Base-by-base conservation (phyloP, 2,888 invertebrate genomes). In the Anaspis maculata region DNA sequence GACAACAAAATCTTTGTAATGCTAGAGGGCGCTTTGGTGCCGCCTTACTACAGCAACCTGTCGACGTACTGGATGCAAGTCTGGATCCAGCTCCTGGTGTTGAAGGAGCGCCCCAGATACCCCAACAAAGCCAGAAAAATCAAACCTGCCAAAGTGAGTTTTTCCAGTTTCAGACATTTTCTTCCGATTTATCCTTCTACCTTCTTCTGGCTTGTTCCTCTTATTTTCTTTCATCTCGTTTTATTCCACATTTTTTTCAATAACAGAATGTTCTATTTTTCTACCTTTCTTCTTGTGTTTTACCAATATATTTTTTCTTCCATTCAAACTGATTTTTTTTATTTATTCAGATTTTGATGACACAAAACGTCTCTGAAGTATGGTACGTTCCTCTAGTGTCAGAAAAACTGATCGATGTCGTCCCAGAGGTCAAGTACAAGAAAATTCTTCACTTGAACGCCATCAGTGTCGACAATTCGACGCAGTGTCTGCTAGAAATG, bases 301-400 rank as follows among this genome's bases (percentile, higher is more conserved):
- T n/a, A n/a, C n/a, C n/a, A n/a, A n/a, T n/a, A n/a, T n/a, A n/a
- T n/a, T n/a, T n/a, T n/a, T n/a, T n/a, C n/a, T n/a, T n/a, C n/a
- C n/a, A n/a, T n/a, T n/a, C n/a, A n/a, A n/a, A n/a, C n/a, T n/a
- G n/a, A n/a, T n/a, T n/a, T n/a, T n/a, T n/a, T n/a, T n/a, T n/a
- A n/a, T n/a, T n/a, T n/a, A n/a, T n/a, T n/a, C n/a, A n/a, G n/a
- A n/a, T n/a, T n/a, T n/a, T n/a, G n/a, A n/a, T n/a, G 37, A 61
- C 61, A 22, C 45, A 73, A 73, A 73, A 69, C 42, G 53, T 70
- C 25, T 70, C 76, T 3, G 60, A 71, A 3, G 52, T 65, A 0
- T 83, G 82, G 80, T 59, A 59, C 0, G 59, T 86, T 15, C 69
- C 76, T 0, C 56, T 83, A 1, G 71, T 77, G 2, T 64, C 73